phyloP scores from a whole-genome alignment of 2,113 vertebrate species.

The Trochalopteron elliotii region DNA sequence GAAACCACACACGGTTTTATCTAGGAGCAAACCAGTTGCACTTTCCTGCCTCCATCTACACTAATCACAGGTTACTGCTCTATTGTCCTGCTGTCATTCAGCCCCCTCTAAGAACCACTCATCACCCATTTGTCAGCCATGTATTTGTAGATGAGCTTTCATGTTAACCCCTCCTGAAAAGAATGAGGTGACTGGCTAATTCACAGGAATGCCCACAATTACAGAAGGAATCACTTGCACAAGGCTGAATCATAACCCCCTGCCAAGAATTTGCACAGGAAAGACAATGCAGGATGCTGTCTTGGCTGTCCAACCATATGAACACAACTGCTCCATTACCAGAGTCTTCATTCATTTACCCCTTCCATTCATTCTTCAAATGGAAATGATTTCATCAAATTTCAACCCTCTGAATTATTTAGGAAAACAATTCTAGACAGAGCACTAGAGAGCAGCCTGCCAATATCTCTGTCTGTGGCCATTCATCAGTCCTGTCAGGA shows the following conservation, averaged over 20 bases:
- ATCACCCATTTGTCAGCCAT: background rate
- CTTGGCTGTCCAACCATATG: background rate
- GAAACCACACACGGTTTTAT: background rate
- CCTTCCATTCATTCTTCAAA: conserved; percentile 41
- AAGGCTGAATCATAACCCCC: background rate
- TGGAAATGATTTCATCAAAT: conserved; percentile 65
- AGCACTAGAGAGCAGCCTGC: conserved; percentile 37
- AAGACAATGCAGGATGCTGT: background rate
- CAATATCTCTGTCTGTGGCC: conserved; percentile 58
- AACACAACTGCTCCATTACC: background rate
- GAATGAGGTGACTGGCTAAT: background rate
- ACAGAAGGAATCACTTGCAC: background rate
- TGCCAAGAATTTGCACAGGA: background rate
- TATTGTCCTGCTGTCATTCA: background rate
- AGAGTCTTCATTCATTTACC: conserved; percentile 22
- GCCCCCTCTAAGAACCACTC: background rate
- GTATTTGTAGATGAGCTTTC: background rate
- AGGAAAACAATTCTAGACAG: conserved; percentile 57
- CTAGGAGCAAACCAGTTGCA: background rate
- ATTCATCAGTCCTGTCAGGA: conserved; percentile 60
- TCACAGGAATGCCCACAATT: background rate
- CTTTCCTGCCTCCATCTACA: background rate
- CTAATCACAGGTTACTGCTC: background rate
- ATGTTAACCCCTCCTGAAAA: background rate
- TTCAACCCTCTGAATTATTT: conserved; percentile 63